Evolutionary conservation across 2,797 vertebrate species (phyloP).

Genomic region (Rousettus madagascariensis): DNA sequence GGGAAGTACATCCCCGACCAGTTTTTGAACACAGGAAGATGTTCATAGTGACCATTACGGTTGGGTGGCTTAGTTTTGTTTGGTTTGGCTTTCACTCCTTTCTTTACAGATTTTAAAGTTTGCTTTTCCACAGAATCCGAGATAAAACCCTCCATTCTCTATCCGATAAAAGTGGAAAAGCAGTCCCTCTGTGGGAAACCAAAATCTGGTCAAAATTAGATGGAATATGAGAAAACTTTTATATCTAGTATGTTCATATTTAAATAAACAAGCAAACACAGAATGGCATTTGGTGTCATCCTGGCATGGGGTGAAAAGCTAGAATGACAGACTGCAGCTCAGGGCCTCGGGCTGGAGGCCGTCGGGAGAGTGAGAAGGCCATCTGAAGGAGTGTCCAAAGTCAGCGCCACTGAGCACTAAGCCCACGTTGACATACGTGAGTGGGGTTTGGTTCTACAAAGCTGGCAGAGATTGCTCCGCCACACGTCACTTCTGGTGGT

Average conservation of each 20-base stretch:
- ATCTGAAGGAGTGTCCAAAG: neutral
- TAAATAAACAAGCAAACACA: neutral
- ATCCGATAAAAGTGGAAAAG: neutral
- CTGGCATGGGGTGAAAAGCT: neutral
- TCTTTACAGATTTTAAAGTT: conserved; percentile 16
- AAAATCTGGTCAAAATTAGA: neutral
- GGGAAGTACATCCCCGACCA: neutral
- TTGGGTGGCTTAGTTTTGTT: neutral
- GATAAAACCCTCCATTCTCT: neutral
- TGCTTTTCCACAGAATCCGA: neutral
- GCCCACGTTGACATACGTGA: rapidly evolving
- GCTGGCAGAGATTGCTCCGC: neutral
- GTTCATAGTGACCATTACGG: neutral
- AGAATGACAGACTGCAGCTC: neutral
- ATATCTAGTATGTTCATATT: neutral
- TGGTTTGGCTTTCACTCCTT: neutral
- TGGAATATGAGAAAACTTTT: neutral
- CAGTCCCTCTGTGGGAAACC: neutral
- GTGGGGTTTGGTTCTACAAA: neutral
- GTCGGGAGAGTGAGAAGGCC: neutral
- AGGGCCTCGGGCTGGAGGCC: neutral
- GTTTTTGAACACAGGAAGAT: neutral
- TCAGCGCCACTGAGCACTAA: too few species aligned
- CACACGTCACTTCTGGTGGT: neutral
- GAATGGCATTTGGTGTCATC: neutral